Evolutionary conservation across 1,140 invertebrate genomes (phyloP).

Genomic region (Drosophila mojavensis): DNA sequence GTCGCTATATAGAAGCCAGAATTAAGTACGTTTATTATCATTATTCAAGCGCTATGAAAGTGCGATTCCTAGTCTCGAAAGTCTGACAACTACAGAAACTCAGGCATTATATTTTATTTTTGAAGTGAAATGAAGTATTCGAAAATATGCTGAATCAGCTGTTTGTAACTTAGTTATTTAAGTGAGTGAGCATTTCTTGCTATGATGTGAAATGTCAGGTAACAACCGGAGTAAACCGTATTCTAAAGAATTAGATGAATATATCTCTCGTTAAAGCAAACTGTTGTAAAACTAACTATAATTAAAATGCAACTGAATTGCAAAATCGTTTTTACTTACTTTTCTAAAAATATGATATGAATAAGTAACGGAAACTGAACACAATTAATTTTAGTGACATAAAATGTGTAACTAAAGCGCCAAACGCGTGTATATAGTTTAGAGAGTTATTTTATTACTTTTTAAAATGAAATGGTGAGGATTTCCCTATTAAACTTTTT

Average conservation of each 20-base stretch:
- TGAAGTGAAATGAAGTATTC: conserved; percentile 25
- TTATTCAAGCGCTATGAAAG: conserved; percentile 35
- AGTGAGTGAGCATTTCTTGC: conserved; percentile 13
- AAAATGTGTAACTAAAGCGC: neutral
- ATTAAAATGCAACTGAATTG: conserved; percentile 27
- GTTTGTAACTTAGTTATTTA: conserved; percentile 13
- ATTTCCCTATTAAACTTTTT: neutral
- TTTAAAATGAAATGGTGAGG: neutral
- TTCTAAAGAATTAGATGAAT: conserved; percentile 8
- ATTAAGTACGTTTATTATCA: conserved; percentile 7
- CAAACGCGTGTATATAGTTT: neutral
- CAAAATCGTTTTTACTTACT: conserved; percentile 19
- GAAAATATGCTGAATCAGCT: conserved; percentile 34
- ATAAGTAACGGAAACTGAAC: conserved; percentile 1
- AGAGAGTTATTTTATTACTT: neutral
- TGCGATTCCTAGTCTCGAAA: conserved; percentile 42
- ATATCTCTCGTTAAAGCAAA: conserved; percentile 3
- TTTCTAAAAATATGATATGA: conserved; percentile 15
- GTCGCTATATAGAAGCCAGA: conserved; percentile 3
- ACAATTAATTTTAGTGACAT: neutral
- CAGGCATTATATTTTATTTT: conserved; percentile 27
- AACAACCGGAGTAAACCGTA: conserved; percentile 24
- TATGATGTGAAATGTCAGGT: conserved; percentile 15
- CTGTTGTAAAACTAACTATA: conserved; percentile 6
- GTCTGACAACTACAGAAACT: conserved; percentile 39